These are phyloP conservation scores for Microctenopoma lineatum DNA, from an alignment of 2,797 vertebrate genomes.

Conservation along the genomic window DNA sequence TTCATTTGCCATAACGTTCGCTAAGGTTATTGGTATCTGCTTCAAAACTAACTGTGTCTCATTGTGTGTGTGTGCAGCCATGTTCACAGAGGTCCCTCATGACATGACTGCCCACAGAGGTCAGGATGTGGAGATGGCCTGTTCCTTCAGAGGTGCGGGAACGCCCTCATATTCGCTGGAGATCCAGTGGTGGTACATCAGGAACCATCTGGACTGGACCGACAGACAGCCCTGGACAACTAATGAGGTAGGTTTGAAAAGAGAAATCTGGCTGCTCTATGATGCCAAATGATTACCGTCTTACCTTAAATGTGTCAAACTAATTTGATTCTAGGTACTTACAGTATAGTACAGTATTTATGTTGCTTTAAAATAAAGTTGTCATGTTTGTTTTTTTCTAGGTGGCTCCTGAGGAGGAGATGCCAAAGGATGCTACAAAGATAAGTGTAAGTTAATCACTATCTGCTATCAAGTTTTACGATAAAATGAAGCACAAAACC, in stretches of 20 bases:
- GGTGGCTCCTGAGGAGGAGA: conserved; percentile 89
- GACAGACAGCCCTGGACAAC: conserved; percentile 91
- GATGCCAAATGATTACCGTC: not conserved
- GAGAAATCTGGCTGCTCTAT: not conserved
- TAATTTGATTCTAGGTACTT: too few species aligned
- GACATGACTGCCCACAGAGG: conserved; percentile 91
- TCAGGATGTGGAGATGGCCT: conserved; percentile 98
- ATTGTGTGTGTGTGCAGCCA: conserved; percentile 82
- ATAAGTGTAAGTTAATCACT: conserved; percentile 92
- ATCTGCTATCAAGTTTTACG: conserved; percentile 15
- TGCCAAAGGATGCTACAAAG: conserved; percentile 93
- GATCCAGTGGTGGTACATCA: conserved; percentile 99
- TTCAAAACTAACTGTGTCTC: not conserved
- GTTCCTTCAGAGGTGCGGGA: conserved; percentile 94
- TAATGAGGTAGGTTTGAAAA: conserved; percentile 81
- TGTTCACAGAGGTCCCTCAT: conserved; percentile 96
- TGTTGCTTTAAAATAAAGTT: too few species aligned
- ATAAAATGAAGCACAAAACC: conserved; percentile 29
- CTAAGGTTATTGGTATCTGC: not conserved
- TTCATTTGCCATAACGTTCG: too few species aligned
- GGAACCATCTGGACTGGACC: conserved; percentile 89
- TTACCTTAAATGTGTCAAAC: too few species aligned
- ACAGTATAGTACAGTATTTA: too few species aligned
- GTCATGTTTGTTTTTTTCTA: conserved; percentile 60
- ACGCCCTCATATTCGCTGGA: conserved; percentile 94